Percentiles rank a stretch among this genome's conserved stretches.
These are phyloP conservation scores for Diabrotica virgifera DNA, from an alignment of 1,140 invertebrate species.

Conservation along the genomic window DNA sequence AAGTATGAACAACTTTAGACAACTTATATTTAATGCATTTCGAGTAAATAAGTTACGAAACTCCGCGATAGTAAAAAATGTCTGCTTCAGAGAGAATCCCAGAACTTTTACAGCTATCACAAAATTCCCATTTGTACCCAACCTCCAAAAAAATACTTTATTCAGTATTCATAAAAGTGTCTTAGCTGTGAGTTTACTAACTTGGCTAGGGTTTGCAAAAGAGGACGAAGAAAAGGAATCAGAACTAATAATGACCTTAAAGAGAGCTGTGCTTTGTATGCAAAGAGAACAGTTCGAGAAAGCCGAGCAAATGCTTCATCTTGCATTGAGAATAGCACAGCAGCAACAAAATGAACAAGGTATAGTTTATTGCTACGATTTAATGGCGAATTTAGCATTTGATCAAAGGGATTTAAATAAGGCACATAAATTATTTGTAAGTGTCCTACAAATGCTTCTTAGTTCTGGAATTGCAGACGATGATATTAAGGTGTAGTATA, in stretches of 20 bases:
- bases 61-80: too few relatives aligned
- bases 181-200: slow-evolving; percentile 42
- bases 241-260: slow-evolving; percentile 69
- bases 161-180: not conserved
- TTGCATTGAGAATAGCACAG: slow-evolving; percentile 79
- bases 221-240: slow-evolving; percentile 61
- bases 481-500: slow-evolving; percentile 63
- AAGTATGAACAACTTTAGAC: too few relatives aligned
- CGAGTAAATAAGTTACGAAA: too few relatives aligned
- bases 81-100: too few relatives aligned
- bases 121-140: too few relatives aligned
- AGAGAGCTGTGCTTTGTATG: slow-evolving; percentile 67
- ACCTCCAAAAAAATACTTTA: too few relatives aligned
- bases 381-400: slow-evolving; percentile 87
- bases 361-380: slow-evolving; percentile 83
- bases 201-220: slow-evolving; percentile 47
- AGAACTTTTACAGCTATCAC: too few relatives aligned
- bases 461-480: slow-evolving; percentile 64
- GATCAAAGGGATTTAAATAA: slow-evolving; percentile 71
- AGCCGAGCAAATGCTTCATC: slow-evolving; percentile 80
- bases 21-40: too few relatives aligned
- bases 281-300: slow-evolving; percentile 74
- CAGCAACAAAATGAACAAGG: slow-evolving; percentile 71
- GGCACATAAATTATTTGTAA: slow-evolving; percentile 79
- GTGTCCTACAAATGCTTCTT: slow-evolving; percentile 75